Evolutionary conservation across 2,113 vertebrate genomes (phyloP).

Genomic region (Emydura subglobosa): DNA sequence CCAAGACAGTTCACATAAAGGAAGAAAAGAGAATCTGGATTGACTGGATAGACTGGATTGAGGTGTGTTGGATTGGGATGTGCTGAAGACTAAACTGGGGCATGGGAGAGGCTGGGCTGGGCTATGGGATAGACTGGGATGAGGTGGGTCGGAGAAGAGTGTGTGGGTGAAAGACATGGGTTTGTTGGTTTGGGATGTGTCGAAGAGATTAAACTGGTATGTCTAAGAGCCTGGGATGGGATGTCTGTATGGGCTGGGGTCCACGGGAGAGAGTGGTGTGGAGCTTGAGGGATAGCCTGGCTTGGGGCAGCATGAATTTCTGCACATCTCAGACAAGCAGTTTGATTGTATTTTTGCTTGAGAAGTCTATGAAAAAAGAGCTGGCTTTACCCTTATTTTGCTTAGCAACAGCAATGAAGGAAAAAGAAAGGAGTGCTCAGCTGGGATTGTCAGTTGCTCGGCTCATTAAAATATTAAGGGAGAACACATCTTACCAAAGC

Average conservation of each 20-base stretch:
- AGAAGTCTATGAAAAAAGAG: constrained; percentile 51
- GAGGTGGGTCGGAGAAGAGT: neutral
- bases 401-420: constrained; percentile 71
- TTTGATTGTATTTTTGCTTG: constrained; percentile 57
- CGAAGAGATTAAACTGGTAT: neutral
- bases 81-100: neutral
- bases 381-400: constrained; percentile 59
- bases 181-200: neutral
- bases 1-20: neutral
- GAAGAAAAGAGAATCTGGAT: constrained; percentile 15
- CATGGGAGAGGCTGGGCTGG: neutral
- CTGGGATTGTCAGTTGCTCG: constrained; percentile 66
- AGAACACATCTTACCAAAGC: constrained; percentile 50
- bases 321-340: constrained; percentile 42
- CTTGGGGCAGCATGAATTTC: constrained; percentile 25
- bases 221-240: neutral
- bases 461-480: constrained; percentile 78
- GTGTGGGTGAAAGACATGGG: neutral
- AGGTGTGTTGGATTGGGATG: neutral
- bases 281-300: neutral
- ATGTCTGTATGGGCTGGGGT: neutral
- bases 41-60: neutral
- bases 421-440: constrained; percentile 56
- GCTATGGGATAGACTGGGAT: neutral
- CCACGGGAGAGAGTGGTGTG: neutral